Conservation (phyloP, 37 sponge, comb jelly and placozoan species). For the Bolinopsis microptera region DNA sequence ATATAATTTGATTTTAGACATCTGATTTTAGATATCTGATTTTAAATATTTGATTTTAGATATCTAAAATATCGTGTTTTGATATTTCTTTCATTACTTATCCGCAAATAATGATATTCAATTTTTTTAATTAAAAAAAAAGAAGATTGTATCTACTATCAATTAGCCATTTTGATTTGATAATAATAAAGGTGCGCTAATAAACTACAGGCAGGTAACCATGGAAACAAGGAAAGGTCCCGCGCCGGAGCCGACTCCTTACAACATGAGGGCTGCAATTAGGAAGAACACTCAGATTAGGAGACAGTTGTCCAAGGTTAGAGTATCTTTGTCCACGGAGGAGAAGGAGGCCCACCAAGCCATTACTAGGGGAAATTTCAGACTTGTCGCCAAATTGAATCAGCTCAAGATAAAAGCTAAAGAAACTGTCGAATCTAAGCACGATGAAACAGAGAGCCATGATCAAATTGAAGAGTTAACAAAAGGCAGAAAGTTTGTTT, state of each 20-base stretch:
- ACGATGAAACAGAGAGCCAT: neutral
- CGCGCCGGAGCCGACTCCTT: neutral
- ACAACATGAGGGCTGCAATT: neutral
- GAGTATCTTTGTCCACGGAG: neutral
- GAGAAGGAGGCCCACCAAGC: conserved; percentile 20
- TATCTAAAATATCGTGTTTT: no score
- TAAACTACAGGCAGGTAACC: no score
- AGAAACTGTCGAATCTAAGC: neutral
- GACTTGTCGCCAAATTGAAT: conserved; percentile 24
- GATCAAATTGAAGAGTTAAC: neutral
- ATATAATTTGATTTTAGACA: no score
- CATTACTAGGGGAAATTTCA: neutral
- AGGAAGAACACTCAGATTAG: conserved; percentile 33
- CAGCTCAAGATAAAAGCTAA: neutral
- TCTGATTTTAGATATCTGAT: no score
- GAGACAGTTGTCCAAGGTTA: conserved; percentile 22
- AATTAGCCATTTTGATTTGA: no score
- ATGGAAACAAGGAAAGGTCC: neutral
- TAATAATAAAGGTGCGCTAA: no score
- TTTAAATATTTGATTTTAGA: no score
- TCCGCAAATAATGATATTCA: no score
- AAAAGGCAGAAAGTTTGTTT: neutral
- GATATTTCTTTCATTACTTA: no score
- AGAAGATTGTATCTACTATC: no score
- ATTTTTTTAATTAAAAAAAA: no score